Conservation (phyloP, 1,140 invertebrate genomes). For the Zaprionus africanus region DNA sequence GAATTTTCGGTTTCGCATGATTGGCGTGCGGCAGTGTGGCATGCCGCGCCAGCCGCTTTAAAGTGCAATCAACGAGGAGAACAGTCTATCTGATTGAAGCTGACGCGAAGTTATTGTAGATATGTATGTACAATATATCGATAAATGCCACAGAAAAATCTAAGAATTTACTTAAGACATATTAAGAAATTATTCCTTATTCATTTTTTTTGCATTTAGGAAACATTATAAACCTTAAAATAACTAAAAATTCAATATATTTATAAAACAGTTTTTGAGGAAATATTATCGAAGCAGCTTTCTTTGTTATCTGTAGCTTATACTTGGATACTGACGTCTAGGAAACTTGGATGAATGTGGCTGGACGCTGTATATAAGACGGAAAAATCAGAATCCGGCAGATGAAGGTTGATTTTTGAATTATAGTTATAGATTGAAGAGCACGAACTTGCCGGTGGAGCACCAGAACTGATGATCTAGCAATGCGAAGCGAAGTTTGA, state of each 20-base stretch:
- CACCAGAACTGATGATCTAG: not conserved
- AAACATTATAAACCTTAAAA: not conserved
- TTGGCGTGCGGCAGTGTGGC: slow-evolving; percentile 9
- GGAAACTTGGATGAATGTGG: no score
- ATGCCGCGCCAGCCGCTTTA: slow-evolving; percentile 16
- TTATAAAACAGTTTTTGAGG: no score
- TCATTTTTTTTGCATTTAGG: not conserved
- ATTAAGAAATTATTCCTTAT: not conserved
- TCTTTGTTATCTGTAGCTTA: no score
- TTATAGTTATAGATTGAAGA: not conserved
- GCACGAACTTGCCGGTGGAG: not conserved
- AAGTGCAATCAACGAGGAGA: slow-evolving; percentile 9
- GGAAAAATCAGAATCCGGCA: no score
- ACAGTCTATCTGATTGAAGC: not conserved
- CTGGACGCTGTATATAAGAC: no score
- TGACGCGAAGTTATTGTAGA: not conserved
- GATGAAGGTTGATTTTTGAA: no score
- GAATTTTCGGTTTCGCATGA: slow-evolving; percentile 46
- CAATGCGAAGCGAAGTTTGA: not conserved
- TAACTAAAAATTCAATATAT: not conserved
- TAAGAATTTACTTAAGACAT: not conserved
- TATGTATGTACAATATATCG: not conserved
- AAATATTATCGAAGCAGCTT: no score
- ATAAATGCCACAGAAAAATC: not conserved
- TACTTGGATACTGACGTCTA: no score